phyloP scores from a whole-genome alignment of 2,113 vertebrate genomes.

The Saccopteryx bilineata region DNA sequence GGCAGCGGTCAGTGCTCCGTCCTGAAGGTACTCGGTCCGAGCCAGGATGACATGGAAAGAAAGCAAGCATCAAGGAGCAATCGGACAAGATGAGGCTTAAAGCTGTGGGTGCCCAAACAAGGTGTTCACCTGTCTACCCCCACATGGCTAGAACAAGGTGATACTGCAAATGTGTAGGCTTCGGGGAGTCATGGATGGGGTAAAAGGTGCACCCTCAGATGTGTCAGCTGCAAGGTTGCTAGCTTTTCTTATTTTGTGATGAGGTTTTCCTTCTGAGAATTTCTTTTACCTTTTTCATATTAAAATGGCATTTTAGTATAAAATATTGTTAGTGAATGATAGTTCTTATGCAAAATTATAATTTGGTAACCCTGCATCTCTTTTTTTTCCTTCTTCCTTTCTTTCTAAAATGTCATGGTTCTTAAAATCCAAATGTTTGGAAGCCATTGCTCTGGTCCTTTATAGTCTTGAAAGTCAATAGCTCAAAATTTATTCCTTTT shows the following conservation, averaged over 20 bases:
- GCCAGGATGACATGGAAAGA: background rate
- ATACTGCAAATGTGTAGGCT: background rate
- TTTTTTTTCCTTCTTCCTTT: background rate
- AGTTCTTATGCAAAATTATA: conserved; percentile 17
- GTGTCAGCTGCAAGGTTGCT: background rate
- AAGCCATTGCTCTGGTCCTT: background rate
- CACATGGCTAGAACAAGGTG: background rate
- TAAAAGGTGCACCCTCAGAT: background rate
- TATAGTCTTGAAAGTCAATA: background rate
- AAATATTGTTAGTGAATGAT: background rate
- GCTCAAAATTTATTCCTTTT: conserved; percentile 30
- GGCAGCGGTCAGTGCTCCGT: background rate
- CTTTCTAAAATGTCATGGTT: background rate
- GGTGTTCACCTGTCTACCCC: background rate
- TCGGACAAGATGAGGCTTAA: background rate
- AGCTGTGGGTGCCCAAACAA: background rate
- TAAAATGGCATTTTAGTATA: conserved; percentile 45
- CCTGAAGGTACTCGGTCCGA: background rate
- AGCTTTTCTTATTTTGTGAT: background rate
- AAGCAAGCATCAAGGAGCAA: background rate
- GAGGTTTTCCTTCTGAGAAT: background rate
- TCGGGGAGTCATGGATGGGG: background rate
- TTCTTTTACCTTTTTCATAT: background rate
- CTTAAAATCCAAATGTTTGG: conserved; percentile 2
- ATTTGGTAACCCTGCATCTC: background rate